phyloP scores from a whole-genome alignment of 2,113 vertebrate species.

The Cygnus buccinator region DNA sequence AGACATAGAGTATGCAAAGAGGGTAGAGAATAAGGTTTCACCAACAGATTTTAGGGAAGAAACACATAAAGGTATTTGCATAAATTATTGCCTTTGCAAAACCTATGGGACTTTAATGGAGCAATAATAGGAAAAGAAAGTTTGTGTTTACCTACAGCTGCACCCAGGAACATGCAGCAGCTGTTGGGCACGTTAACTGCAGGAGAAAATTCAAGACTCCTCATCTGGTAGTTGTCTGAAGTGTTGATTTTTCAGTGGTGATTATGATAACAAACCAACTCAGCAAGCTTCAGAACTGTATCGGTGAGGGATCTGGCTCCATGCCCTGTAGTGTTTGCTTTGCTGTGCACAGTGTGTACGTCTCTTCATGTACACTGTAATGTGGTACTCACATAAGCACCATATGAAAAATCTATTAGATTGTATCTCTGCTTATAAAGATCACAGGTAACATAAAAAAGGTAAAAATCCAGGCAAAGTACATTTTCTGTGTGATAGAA shows the following conservation, averaged over 20 bases:
- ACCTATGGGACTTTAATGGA: neutral
- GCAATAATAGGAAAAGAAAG: neutral
- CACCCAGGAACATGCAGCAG: neutral
- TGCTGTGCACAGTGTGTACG: neutral
- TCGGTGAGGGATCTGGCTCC: fast-evolving
- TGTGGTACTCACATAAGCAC: neutral
- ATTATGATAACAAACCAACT: neutral
- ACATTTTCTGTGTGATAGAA: neutral
- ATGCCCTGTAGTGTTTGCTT: neutral
- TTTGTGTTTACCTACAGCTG: neutral
- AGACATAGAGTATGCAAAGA: neutral
- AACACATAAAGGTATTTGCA: neutral
- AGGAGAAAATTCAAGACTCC: neutral
- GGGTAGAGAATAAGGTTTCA: neutral
- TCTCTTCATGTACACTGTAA: neutral
- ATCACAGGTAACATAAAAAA: neutral
- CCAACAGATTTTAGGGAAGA: neutral
- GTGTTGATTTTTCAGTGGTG: neutral
- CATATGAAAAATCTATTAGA: neutral
- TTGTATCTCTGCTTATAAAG: neutral
- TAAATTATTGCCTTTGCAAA: neutral
- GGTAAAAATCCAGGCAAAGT: neutral
- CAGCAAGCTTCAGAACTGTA: neutral
- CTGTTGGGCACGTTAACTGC: neutral
- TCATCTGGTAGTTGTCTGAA: neutral